phyloP scores from a whole-genome alignment of 2,888 invertebrate genomes.

The Eurois occulta region DNA sequence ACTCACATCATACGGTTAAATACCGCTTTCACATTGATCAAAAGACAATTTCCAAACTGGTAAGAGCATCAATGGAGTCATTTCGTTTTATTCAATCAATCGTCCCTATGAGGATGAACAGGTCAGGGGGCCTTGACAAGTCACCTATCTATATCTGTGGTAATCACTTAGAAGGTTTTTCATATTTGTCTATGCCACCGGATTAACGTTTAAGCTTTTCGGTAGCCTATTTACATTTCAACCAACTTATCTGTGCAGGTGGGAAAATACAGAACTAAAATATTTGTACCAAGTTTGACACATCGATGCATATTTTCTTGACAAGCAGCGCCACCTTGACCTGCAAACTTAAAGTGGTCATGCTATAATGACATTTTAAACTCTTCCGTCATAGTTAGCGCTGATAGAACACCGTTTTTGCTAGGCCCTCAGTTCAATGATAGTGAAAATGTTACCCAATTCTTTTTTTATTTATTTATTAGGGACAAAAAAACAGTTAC shows the following conservation, averaged over 20 bases:
- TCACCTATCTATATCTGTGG: background rate
- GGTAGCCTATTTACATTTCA: background rate
- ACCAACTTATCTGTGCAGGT: background rate
- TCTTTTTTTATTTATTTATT: no score
- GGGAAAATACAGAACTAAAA: background rate
- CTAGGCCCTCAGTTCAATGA: background rate
- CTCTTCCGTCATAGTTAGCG: background rate
- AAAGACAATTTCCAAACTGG: background rate
- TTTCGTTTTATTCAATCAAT: background rate
- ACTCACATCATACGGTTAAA: background rate
- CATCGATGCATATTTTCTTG: background rate
- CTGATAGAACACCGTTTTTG: background rate
- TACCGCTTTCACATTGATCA: background rate
- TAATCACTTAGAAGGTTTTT: background rate
- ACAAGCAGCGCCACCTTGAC: background rate
- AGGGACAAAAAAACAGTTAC: no score
- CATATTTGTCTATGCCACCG: background rate
- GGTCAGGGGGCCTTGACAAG: background rate
- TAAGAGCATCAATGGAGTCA: no score
- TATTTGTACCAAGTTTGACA: background rate
- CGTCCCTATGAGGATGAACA: background rate
- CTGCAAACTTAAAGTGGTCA: background rate
- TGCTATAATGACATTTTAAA: background rate
- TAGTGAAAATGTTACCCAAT: slow-evolving; percentile 25
- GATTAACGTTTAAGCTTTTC: background rate